phyloP scores from a whole-genome alignment of 2,113 vertebrate species.

The Scopus umbretta region DNA sequence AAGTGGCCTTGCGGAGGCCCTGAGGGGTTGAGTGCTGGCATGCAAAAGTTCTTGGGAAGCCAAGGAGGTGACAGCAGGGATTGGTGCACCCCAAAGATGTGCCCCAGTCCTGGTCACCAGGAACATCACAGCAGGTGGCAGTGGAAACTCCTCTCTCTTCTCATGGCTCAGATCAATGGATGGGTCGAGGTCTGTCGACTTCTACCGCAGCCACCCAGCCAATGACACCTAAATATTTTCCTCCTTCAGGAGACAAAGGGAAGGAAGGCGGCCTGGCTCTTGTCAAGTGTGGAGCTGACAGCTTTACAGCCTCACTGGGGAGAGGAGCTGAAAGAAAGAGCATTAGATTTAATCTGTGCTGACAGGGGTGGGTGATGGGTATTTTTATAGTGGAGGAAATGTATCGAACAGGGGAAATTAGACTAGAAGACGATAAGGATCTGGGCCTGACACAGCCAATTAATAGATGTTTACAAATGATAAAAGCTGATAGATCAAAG shows the following conservation, averaged over 20 bases:
- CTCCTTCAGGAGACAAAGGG: conserved; percentile 47
- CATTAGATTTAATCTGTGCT: conserved; percentile 70
- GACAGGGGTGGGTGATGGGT: conserved; percentile 73
- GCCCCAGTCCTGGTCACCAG: neutral
- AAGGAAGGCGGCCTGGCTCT: conserved; percentile 54
- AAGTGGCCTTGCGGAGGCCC: neutral
- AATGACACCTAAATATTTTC: conserved; percentile 31
- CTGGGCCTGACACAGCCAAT: conserved; percentile 85
- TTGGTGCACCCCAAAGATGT: accelerated
- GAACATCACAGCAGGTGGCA: neutral
- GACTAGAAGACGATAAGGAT: conserved; percentile 79
- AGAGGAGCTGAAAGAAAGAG: conserved; percentile 67
- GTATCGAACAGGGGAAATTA: conserved; percentile 73
- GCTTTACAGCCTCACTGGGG: conserved; percentile 69
- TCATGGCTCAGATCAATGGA: neutral
- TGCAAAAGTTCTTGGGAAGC: neutral
- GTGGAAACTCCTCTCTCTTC: neutral
- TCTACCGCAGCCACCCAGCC: neutral
- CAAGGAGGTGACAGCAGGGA: neutral
- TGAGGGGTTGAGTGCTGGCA: neutral
- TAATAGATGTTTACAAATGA: conserved; percentile 89
- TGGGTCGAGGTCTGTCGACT: neutral
- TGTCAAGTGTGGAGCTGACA: conserved; percentile 69
- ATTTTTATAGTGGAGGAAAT: conserved; percentile 76
- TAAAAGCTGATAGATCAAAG: conserved; percentile 80